Conservation (phyloP, 2,797 vertebrate genomes). For the Clarias fuscus region DNA sequence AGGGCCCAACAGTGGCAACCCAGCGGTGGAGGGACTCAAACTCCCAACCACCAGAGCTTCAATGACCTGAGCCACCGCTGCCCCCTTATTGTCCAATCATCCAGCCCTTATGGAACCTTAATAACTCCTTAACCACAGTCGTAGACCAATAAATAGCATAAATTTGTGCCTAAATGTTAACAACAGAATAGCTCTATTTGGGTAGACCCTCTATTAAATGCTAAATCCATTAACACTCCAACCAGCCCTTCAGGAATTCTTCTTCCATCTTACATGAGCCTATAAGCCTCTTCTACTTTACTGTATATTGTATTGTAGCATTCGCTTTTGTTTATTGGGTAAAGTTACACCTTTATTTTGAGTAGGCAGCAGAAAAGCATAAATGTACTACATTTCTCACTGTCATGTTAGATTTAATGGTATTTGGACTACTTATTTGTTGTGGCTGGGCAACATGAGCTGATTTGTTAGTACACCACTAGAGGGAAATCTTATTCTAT, state of each 20-base stretch:
- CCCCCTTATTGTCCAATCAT: too few species aligned
- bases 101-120: too few species aligned
- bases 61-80: too few species aligned
- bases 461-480: constrained; percentile 16
- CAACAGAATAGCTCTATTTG: too few species aligned
- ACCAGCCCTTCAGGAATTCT: not conserved
- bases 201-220: not conserved
- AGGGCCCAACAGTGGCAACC: too few species aligned
- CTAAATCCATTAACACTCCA: not conserved
- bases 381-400: not conserved
- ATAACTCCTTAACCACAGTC: too few species aligned
- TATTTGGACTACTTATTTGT: not conserved
- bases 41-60: too few species aligned
- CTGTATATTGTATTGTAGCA: not conserved
- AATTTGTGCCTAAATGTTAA: too few species aligned
- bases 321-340: not conserved
- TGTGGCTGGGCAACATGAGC: not conserved
- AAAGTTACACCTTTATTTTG: not conserved
- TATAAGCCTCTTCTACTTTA: not conserved
- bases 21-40: too few species aligned
- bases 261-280: not conserved
- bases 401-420: not conserved
- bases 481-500: constrained; percentile 34
- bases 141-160: too few species aligned
- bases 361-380: not conserved